These are phyloP conservation scores for Heliocidaris tuberculata DNA, from an alignment of 35 echinoderm and acorn worm species.

Conservation along the genomic window DNA sequence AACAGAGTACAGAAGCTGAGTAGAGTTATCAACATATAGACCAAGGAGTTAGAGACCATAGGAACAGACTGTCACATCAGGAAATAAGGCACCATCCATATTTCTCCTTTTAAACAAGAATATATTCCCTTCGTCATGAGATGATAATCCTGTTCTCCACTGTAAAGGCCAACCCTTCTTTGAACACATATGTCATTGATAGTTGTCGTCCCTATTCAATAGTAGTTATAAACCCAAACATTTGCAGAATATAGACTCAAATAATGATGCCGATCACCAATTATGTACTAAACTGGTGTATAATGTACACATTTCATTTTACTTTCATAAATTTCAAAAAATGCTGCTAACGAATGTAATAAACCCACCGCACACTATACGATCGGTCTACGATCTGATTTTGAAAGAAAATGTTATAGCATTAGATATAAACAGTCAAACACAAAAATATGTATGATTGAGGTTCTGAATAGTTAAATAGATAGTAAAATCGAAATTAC, in stretches of 20 bases:
- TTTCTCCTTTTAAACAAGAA: not conserved
- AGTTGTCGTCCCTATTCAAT: not conserved
- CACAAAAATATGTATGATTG: too few species aligned
- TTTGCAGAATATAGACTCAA: not conserved
- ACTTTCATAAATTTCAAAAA: too few species aligned
- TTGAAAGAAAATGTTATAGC: too few species aligned
- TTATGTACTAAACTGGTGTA: not conserved
- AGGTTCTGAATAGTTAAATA: too few species aligned
- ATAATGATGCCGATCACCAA: not conserved
- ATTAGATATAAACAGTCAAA: too few species aligned
- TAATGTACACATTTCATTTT: not conserved
- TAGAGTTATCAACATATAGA: constrained; percentile 93
- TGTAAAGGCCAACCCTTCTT: too few species aligned
- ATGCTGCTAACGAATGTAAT: too few species aligned
- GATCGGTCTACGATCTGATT: too few species aligned
- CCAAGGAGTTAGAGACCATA: not conserved
- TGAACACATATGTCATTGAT: not conserved
- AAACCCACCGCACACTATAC: too few species aligned
- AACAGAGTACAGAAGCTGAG: constrained; percentile 99
- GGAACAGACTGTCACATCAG: not conserved
- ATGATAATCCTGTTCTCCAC: too few species aligned
- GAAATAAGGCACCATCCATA: not conserved
- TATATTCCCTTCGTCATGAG: not conserved
- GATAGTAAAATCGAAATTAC: too few species aligned
- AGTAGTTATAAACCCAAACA: not conserved